Evolutionary conservation across 2,797 vertebrate genomes (phyloP).

Genomic region (Microtus agrestis): DNA sequence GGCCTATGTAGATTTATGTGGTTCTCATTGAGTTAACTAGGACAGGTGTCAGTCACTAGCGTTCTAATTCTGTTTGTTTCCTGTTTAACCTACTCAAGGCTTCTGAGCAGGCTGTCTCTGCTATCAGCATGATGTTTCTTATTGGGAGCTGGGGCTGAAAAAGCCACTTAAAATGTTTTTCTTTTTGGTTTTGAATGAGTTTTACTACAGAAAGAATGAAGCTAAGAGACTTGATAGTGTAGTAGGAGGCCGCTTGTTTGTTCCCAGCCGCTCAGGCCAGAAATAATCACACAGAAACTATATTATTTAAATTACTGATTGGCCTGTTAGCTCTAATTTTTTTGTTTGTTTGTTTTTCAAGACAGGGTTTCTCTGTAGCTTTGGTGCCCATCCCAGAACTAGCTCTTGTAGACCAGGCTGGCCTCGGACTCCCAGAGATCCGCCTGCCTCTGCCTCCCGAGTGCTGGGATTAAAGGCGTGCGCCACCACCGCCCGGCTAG

Average conservation of each 20-base stretch:
- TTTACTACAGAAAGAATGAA: slow-evolving; percentile 37
- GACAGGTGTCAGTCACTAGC: neutral
- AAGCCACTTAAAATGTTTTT: neutral
- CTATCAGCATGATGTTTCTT: neutral
- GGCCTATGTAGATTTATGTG: neutral
- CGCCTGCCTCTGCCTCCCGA: too few species aligned
- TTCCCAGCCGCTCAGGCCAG: fast-evolving
- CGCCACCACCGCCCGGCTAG: too few species aligned
- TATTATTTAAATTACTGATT: too few species aligned
- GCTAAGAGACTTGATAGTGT: slow-evolving; percentile 20
- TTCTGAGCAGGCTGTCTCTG: neutral
- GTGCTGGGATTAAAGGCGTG: too few species aligned
- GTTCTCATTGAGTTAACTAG: neutral
- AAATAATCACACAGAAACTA: too few species aligned
- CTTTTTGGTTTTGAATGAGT: neutral
- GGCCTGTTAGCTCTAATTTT: too few species aligned
- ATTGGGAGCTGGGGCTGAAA: neutral
- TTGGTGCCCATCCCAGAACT: too few species aligned
- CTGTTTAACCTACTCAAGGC: neutral
- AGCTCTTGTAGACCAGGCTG: too few species aligned
- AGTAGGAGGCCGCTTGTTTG: too few species aligned
- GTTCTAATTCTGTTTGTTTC: neutral
- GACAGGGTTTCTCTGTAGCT: too few species aligned
- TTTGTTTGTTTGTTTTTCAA: too few species aligned
- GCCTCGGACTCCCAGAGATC: too few species aligned